Base-by-base conservation (phyloP, 2,888 invertebrate species). In the Limnephilus auricula region DNA sequence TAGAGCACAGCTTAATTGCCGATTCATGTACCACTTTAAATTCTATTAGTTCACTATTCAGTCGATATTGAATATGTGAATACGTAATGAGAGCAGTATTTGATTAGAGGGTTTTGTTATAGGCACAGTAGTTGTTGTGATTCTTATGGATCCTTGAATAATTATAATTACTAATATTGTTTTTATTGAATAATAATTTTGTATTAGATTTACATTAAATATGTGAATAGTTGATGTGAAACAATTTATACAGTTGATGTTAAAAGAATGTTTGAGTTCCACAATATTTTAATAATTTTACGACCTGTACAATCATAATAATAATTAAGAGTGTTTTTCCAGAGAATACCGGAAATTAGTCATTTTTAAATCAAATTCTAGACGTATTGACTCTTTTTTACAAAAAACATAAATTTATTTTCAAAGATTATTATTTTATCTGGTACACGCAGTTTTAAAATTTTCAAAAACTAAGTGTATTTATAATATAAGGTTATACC, bases 1-100 rank as follows among this genome's bases (percentile, higher is more conserved):
- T 18, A n/a, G 25, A 65, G 6, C 65, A 65, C 25, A n/a, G 65
- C 65, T n/a, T 65, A 65, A 65, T 65, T 65, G 65, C 65, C 65
- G 65, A 65, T 65, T 65, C 65, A 65, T 65, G 65, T 65, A 65
- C 65, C 65, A 65, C 65, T 65, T 65, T 65, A 65, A 65, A 65
- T 65, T 65, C 65, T 65, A 65, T 65, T n/a, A 65, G 65, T 65
- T 65, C 65, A 25, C 65, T 4, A 65, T 65, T 65, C 65, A 65
- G 25, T 65, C 65, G 65, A 65, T 65, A 65, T 65, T 65, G 65
- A 65, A 65, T 65, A 65, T 65, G 18, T 65, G 25, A 65, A 65
- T 65, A 65, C 65, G 65, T 65, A 65, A 65, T 65, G 65, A 65
- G 9, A n/a, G 25, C 2, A 65, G 65, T n/a, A 65, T 65, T 65